phyloP scores from a whole-genome alignment of 2,797 vertebrate species.

The Calcarius lapponicus region DNA sequence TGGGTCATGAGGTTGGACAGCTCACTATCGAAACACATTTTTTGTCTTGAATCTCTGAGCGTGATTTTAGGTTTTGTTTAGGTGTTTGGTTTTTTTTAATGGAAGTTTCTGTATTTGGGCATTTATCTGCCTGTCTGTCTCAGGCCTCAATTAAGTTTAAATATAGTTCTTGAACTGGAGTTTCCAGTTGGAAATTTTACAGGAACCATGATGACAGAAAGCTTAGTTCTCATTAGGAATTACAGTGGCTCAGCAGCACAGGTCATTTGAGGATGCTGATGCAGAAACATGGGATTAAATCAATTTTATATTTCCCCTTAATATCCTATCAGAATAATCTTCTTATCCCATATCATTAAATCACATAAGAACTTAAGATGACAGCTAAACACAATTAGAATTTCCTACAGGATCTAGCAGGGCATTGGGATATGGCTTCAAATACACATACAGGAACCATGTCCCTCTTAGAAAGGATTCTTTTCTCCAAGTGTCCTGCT shows the following conservation, averaged over 20 bases:
- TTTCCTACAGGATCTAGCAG: conserved; percentile 37
- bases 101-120: background rate
- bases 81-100: background rate
- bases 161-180: background rate
- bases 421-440: background rate
- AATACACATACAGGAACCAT: background rate
- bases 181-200: background rate
- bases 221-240: background rate
- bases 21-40: background rate
- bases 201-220: background rate
- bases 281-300: conserved; percentile 45
- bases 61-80: background rate
- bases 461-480: background rate
- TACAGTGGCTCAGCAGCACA: background rate
- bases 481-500: background rate
- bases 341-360: conserved; percentile 58
- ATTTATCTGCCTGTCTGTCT: background rate
- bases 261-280: conserved; percentile 58
- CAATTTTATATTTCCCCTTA: conserved; percentile 54
- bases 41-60: background rate
- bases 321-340: conserved; percentile 66
- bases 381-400: conserved; percentile 48
- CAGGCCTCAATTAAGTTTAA: background rate
- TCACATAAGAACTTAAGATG: conserved; percentile 53
- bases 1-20: background rate